phyloP scores from a whole-genome alignment of 2,888 invertebrate species.

The Candidula unifasciata region DNA sequence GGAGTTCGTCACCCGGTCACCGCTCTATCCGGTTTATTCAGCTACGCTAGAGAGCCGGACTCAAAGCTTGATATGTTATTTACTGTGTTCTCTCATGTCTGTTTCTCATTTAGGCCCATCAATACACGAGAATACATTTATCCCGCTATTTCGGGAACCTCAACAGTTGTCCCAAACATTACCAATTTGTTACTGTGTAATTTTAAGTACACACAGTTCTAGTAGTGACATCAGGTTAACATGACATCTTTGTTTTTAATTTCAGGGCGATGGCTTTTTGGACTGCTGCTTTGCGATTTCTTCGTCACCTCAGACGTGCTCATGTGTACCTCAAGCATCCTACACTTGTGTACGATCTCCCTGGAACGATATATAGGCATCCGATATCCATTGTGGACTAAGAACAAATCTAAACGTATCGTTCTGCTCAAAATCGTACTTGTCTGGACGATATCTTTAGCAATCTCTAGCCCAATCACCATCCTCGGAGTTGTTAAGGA shows the following conservation, averaged over 20 bases:
- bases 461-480: constrained; percentile 79
- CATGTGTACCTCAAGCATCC: constrained; percentile 81
- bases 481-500: constrained; percentile 81
- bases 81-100: too few species aligned
- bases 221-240: background rate
- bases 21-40: too few species aligned
- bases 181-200: too few species aligned
- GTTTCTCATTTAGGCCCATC: too few species aligned
- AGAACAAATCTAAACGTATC: constrained; percentile 74
- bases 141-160: too few species aligned
- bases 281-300: constrained; percentile 79
- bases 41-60: too few species aligned
- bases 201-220: too few species aligned
- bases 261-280: constrained; percentile 92
- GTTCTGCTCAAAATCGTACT: constrained; percentile 88
- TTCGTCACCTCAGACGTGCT: constrained; percentile 82
- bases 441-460: constrained; percentile 91
- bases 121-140: too few species aligned
- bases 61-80: too few species aligned
- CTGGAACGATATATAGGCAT: constrained; percentile 89
- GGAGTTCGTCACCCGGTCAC: too few species aligned
- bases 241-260: background rate
- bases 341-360: constrained; percentile 81
- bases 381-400: constrained; percentile 87
- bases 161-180: too few species aligned